Percentiles rank a stretch among this genome's conserved stretches.
Conservation (phyloP, 2,888 invertebrate species). For the Epistrophe grossulariae region DNA sequence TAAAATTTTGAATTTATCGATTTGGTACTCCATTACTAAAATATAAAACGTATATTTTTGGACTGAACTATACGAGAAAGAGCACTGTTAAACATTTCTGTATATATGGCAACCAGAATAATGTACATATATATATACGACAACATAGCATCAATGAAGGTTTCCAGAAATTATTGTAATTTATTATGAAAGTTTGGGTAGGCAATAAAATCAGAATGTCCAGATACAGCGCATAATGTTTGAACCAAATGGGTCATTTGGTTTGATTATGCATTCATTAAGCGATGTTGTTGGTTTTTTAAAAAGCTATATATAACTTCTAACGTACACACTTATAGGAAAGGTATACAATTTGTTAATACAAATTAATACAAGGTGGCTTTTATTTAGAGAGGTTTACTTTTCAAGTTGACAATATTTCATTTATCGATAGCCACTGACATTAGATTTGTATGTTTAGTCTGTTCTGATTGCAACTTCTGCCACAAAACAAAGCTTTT, state of each 20-base stretch:
- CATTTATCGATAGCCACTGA: no score
- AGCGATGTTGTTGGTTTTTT: background rate
- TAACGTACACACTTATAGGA: no score
- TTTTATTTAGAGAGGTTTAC: no score
- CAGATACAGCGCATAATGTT: constrained; percentile 5
- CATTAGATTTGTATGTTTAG: no score
- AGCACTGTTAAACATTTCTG: background rate
- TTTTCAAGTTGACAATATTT: no score
- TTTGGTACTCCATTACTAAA: constrained; percentile 70
- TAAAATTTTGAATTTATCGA: constrained; percentile 71
- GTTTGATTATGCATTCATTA: constrained; percentile 5
- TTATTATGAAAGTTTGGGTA: constrained; percentile 14
- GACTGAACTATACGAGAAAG: background rate
- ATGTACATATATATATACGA: background rate
- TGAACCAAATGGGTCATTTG: constrained; percentile 12
- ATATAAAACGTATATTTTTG: constrained; percentile 60
- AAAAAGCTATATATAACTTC: background rate
- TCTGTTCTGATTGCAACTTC: no score
- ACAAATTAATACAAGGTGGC: background rate
- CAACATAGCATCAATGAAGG: background rate
- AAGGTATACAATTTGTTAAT: background rate
- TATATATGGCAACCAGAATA: no score
- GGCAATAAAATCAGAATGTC: constrained; percentile 11
- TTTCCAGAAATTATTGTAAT: constrained; percentile 25
- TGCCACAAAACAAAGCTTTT: no score